Percentiles rank a stretch among this genome's conserved stretches.
Evolutionary conservation across 2,888 invertebrate species (phyloP).

Genomic region (Dioctria rufipes): DNA sequence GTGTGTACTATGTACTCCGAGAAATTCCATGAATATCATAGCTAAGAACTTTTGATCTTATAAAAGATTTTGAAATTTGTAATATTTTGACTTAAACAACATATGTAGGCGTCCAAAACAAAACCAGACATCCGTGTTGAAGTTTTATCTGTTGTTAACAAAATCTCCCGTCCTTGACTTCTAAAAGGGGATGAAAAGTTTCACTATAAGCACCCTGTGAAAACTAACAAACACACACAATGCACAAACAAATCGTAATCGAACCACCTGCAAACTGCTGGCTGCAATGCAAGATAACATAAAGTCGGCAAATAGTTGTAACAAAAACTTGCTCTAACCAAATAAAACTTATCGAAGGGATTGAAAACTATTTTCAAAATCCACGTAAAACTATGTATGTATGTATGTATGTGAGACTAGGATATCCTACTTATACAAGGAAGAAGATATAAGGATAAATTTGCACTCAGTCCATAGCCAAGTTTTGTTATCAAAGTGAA

Average conservation of each 20-base stretch:
- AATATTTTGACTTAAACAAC: background rate
- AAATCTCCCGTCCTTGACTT: constrained; percentile 8
- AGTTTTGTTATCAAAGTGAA: constrained; percentile 46
- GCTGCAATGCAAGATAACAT: constrained; percentile 47
- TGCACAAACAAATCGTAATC: constrained; percentile 36
- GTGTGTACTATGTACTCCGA: too few relatives aligned
- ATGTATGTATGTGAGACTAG: background rate
- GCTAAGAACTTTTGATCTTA: background rate
- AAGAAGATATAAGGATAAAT: too few relatives aligned
- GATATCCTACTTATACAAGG: too few relatives aligned
- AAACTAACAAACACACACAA: background rate
- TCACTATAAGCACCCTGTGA: background rate
- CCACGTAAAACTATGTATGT: constrained; percentile 2
- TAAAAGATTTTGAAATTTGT: background rate
- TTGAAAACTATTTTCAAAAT: constrained; percentile 46
- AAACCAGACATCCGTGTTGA: constrained; percentile 24
- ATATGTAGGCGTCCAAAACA: background rate
- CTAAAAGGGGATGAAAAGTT: constrained; percentile 8
- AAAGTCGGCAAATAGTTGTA: constrained; percentile 44
- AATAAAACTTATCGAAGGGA: constrained; percentile 52
- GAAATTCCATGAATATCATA: background rate
- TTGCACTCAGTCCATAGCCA: constrained; percentile 15
- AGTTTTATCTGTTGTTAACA: constrained; percentile 37
- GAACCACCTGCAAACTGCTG: constrained; percentile 45
- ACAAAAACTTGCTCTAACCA: constrained; percentile 44